Percentiles rank a stretch among this genome's conserved stretches.
Conservation (phyloP, 2,113 vertebrate species). For the Pituophis catenifer region DNA sequence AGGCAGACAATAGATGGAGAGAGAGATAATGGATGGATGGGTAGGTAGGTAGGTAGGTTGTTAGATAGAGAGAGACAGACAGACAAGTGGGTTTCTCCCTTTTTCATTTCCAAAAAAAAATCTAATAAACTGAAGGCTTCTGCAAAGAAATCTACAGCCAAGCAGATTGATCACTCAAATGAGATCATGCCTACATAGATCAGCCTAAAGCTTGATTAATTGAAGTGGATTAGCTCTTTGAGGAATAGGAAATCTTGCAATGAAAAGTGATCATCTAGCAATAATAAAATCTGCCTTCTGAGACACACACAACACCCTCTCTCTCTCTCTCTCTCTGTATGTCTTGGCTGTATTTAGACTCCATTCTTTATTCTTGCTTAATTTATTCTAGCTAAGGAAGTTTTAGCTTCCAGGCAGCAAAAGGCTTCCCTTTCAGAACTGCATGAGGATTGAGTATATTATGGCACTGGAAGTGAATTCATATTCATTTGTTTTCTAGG, state of each 20-base stretch:
- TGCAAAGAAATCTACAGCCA: neutral
- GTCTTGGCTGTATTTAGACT: neutral
- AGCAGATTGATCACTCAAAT: neutral
- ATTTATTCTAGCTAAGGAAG: neutral
- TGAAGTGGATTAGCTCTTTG: neutral
- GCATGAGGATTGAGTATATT: neutral
- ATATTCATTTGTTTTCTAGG: conserved; percentile 68
- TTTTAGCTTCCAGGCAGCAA: neutral
- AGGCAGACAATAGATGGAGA: too few species aligned
- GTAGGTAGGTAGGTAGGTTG: too few species aligned
- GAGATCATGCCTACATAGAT: neutral
- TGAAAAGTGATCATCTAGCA: neutral
- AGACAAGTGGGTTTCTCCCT: neutral
- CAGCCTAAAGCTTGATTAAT: neutral
- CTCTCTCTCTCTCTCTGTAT: too few species aligned
- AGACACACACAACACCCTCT: neutral
- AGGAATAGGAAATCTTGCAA: neutral
- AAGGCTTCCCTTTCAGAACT: neutral
- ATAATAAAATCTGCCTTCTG: neutral
- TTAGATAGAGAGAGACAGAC: too few species aligned
- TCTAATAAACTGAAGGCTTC: neutral
- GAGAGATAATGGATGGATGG: too few species aligned
- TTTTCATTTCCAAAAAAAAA: neutral
- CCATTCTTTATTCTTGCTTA: neutral
- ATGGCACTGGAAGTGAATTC: neutral